Percentiles rank a stretch among this genome's conserved stretches.
Conservation (phyloP, 1,140 invertebrate genomes). For the Caerostris darwini region DNA sequence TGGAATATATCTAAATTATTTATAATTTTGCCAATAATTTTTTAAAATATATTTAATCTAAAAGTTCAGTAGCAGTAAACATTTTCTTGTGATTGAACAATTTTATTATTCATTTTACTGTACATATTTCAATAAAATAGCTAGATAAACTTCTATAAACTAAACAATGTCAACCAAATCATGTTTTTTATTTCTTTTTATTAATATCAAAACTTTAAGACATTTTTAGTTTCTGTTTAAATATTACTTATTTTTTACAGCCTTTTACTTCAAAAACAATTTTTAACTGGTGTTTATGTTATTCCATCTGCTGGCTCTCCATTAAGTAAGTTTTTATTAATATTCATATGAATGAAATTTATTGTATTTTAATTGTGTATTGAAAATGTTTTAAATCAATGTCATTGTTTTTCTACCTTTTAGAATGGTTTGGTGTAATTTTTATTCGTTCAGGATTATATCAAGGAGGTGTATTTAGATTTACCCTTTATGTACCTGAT, state of each 20-base stretch:
- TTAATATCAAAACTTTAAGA: no score
- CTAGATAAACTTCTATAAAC: no score
- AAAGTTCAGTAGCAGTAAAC: no score
- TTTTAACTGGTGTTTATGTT: conserved; percentile 93
- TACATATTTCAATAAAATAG: no score
- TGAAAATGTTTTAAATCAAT: background rate
- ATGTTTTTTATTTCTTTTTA: no score
- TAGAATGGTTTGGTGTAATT: conserved; percentile 96
- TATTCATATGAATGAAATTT: background rate
- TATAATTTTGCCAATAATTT: no score
- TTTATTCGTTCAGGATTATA: conserved; percentile 94
- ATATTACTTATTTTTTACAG: conserved; percentile 84
- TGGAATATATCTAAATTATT: no score
- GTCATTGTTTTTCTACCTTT: conserved; percentile 81
- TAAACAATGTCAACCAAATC: no score
- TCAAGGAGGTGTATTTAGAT: conserved; percentile 93
- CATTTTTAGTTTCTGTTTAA: no score
- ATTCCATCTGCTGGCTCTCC: conserved; percentile 91
- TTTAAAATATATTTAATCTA: no score
- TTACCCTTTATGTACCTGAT: conserved; percentile 91
- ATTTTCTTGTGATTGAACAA: no score
- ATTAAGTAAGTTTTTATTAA: conserved; percentile 82
- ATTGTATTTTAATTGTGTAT: background rate
- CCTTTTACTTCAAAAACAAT: conserved; percentile 91
- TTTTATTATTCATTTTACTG: no score